A percentile compares a stretch with the other conserved stretches of the same genome.
phyloP scores from a whole-genome alignment of 1,140 invertebrate species.

The Bombus sylvicola region DNA sequence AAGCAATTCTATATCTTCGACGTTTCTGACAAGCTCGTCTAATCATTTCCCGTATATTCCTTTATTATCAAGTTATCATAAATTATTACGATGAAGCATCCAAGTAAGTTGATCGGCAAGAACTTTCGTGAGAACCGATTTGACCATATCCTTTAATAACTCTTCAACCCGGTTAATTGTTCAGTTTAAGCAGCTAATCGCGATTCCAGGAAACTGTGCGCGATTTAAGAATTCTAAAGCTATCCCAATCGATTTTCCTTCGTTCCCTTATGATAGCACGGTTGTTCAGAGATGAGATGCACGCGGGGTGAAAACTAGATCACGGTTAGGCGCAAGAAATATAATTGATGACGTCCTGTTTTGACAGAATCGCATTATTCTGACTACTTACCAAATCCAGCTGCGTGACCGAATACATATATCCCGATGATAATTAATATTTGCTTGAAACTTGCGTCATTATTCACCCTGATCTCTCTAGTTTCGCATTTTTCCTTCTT shows the following conservation, averaged over 20 bases:
- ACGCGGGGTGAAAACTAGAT: not conserved
- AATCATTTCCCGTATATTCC: not conserved
- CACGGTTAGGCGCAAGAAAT: constrained; percentile 33
- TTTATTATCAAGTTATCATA: not conserved
- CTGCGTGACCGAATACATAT: constrained; percentile 2
- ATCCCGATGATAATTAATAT: constrained; percentile 43
- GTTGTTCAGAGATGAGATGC: constrained; percentile 20
- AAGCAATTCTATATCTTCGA: too few relatives aligned
- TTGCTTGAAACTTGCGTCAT: constrained; percentile 35
- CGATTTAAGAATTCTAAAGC: not conserved
- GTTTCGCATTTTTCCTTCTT: not conserved
- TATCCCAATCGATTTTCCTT: constrained; percentile 21
- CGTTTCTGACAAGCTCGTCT: too few relatives aligned
- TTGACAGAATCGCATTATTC: constrained; percentile 54
- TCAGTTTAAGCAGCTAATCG: too few relatives aligned
- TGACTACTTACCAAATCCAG: not conserved
- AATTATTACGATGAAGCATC: not conserved
- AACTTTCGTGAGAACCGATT: constrained; percentile 7
- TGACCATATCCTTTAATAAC: constrained; percentile 8
- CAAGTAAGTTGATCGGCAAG: not conserved
- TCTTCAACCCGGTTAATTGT: too few relatives aligned
- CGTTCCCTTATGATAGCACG: constrained; percentile 12
- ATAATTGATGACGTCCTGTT: constrained; percentile 59
- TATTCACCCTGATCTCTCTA: constrained; percentile 10
- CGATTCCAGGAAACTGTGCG: not conserved